These are phyloP conservation scores for Ailuropoda melanoleuca DNA, from an alignment of 2,113 vertebrate genomes.

Conservation along the genomic window DNA sequence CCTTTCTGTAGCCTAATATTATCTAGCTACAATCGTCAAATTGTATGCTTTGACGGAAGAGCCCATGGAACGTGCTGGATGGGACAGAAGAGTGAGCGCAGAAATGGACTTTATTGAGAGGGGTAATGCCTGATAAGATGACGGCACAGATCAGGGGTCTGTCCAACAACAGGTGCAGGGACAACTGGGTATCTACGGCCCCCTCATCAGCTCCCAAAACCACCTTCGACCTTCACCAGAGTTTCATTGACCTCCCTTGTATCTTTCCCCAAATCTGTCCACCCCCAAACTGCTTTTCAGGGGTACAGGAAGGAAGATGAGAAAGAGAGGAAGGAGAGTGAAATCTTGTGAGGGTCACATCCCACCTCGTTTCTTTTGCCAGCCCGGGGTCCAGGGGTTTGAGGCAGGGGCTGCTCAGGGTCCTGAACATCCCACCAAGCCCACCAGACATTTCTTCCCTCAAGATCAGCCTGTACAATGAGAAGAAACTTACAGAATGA, in stretches of 20 bases:
- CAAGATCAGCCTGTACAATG: background rate
- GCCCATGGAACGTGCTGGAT: rapidly evolving
- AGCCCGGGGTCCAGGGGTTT: background rate
- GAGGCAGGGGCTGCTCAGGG: background rate
- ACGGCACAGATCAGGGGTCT: rapidly evolving
- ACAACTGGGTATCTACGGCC: rapidly evolving
- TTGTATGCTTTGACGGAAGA: rapidly evolving
- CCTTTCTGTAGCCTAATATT: background rate
- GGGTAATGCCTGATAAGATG: background rate
- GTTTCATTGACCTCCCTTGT: background rate
- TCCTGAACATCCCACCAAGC: background rate
- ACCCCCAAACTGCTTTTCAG: background rate
- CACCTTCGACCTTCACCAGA: background rate
- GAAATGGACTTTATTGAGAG: background rate
- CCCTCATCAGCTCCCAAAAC: background rate
- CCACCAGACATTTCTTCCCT: too few species aligned
- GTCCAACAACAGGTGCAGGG: background rate
- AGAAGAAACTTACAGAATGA: background rate
- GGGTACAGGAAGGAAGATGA: background rate
- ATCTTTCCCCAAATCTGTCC: background rate
- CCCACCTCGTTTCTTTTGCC: background rate
- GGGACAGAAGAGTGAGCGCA: rapidly evolving
- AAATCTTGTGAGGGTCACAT: rapidly evolving
- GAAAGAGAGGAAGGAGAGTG: background rate
- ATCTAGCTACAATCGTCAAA: background rate